These are phyloP conservation scores for Agriotes lineatus DNA, from an alignment of 2,888 invertebrate genomes.

Conservation along the genomic window DNA sequence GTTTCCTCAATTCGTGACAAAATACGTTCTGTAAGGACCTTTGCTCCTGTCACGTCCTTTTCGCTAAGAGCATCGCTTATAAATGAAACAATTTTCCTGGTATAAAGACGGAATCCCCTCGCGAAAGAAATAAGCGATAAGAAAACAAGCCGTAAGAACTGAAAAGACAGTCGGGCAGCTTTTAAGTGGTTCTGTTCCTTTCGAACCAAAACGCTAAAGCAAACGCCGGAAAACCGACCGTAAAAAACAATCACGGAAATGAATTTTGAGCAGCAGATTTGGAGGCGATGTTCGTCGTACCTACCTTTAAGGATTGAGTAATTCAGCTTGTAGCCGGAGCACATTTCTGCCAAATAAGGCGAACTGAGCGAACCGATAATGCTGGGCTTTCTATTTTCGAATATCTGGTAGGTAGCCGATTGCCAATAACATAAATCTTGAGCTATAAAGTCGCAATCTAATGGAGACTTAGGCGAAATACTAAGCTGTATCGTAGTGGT, in stretches of 20 bases:
- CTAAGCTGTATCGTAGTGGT: slow-evolving; percentile 52
- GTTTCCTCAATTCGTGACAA: slow-evolving; percentile 8
- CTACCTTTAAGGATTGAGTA: slow-evolving; percentile 67
- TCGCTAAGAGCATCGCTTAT: slow-evolving; percentile 1
- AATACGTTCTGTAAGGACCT: background rate
- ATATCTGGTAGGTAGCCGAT: slow-evolving; percentile 56
- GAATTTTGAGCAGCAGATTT: slow-evolving; percentile 5
- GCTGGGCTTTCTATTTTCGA: slow-evolving; percentile 53
- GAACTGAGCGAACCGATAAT: slow-evolving; percentile 59
- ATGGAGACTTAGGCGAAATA: slow-evolving; percentile 47
- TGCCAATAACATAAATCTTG: slow-evolving; percentile 62
- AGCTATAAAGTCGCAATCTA: slow-evolving; percentile 58
- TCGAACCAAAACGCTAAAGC: slow-evolving; percentile 1
- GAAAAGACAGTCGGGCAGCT: background rate
- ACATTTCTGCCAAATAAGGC: slow-evolving; percentile 63
- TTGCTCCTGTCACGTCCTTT: background rate
- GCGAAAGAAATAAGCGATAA: slow-evolving; percentile 2
- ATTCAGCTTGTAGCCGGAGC: slow-evolving; percentile 66
- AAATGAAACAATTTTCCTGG: slow-evolving; percentile 4
- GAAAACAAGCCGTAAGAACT: slow-evolving; percentile 13
- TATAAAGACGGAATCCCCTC: background rate
- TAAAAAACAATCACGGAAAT: slow-evolving; percentile 11
- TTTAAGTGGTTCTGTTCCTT: too few species aligned
- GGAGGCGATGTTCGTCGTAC: slow-evolving; percentile 27
- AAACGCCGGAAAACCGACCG: background rate